Evolutionary conservation across 2,888 invertebrate genomes (phyloP).

Genomic region (Seira musarum): DNA sequence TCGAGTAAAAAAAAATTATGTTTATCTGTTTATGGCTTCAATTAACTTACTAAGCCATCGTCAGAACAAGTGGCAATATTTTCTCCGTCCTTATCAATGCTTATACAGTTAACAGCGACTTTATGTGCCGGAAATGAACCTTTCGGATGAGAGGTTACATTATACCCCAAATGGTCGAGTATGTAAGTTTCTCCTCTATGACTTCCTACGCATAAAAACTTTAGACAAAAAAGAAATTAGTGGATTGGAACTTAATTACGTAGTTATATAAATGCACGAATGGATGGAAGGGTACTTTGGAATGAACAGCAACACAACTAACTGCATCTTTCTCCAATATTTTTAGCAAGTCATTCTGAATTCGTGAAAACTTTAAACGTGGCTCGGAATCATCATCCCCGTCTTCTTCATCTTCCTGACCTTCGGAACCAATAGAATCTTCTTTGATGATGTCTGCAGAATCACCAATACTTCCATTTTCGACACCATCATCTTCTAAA

Average conservation of each 20-base stretch:
- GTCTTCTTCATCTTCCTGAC: slow-evolving; percentile 69
- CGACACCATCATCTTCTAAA: slow-evolving; percentile 50
- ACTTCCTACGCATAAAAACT: slow-evolving; percentile 94
- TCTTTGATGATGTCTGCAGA: slow-evolving; percentile 54
- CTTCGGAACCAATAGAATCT: slow-evolving; percentile 49
- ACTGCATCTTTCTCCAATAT: slow-evolving; percentile 90
- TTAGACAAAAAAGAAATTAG: slow-evolving; percentile 65
- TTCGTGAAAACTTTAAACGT: slow-evolving; percentile 90
- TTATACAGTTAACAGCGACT: slow-evolving; percentile 94
- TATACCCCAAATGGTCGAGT: slow-evolving; percentile 93
- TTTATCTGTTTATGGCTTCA: not conserved
- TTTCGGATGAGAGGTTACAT: slow-evolving; percentile 72
- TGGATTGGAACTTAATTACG: not conserved
- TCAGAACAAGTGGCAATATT: slow-evolving; percentile 94
- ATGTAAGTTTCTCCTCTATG: slow-evolving; percentile 93
- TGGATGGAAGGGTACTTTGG: slow-evolving; percentile 79
- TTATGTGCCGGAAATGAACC: slow-evolving; percentile 73
- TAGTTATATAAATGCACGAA: not conserved
- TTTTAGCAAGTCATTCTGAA: slow-evolving; percentile 88
- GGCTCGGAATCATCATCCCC: slow-evolving; percentile 81
- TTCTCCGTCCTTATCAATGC: slow-evolving; percentile 94
- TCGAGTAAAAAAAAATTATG: not conserved
- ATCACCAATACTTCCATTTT: slow-evolving; percentile 64
- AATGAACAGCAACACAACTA: slow-evolving; percentile 93
- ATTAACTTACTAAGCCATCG: slow-evolving; percentile 81